Conservation (phyloP, 1,140 invertebrate species). For the Lepidotrigona ventralis region DNA sequence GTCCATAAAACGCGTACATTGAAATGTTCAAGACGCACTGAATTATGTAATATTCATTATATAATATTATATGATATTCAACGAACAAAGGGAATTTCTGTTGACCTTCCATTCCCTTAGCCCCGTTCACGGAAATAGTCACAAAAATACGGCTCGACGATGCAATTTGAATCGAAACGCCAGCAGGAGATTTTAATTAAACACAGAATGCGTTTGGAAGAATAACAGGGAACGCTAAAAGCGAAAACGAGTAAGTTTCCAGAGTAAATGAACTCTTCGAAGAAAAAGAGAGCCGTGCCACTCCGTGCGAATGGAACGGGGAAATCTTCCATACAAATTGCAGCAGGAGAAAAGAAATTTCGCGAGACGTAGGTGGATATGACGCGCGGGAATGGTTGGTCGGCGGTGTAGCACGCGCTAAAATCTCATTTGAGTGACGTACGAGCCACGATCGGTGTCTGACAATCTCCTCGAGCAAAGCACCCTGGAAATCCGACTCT, state of each 20-base stretch:
- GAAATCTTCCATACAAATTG: background rate
- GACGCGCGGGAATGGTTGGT: background rate
- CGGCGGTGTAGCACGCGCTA: background rate
- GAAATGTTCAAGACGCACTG: background rate
- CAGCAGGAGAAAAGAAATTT: background rate
- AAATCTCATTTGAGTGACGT: slow-evolving; percentile 16
- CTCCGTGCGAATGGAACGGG: background rate
- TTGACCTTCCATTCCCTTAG: background rate
- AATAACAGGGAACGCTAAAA: background rate
- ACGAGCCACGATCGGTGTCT: slow-evolving; percentile 4
- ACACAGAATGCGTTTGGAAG: too few relatives aligned
- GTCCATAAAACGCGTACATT: background rate
- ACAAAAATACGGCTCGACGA: too few relatives aligned
- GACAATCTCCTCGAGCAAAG: background rate
- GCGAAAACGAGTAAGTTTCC: background rate
- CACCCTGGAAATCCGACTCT: background rate
- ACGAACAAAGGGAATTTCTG: background rate
- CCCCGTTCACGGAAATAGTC: too few relatives aligned
- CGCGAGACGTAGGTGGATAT: background rate
- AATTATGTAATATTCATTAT: too few relatives aligned
- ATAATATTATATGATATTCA: background rate
- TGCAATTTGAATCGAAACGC: background rate
- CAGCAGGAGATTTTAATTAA: background rate
- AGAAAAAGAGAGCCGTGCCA: too few relatives aligned
- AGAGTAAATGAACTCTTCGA: background rate